These are phyloP conservation scores for Erebia palarica DNA, from an alignment of 2,888 invertebrate species.

Conservation along the genomic window DNA sequence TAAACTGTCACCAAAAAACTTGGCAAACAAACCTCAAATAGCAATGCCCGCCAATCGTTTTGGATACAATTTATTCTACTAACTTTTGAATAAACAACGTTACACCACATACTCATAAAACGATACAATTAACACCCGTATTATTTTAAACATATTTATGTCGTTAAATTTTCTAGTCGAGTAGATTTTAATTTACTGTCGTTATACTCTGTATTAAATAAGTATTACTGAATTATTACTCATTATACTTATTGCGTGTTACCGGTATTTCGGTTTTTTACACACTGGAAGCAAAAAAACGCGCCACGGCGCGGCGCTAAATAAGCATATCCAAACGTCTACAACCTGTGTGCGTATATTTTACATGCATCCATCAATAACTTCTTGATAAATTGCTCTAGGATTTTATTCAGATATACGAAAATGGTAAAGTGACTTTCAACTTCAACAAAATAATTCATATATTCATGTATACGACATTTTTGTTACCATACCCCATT, in stretches of 20 bases:
- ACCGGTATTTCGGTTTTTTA: slow-evolving; percentile 26
- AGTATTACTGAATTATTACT: too few relatives aligned
- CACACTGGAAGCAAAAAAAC: slow-evolving; percentile 34
- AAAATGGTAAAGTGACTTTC: slow-evolving; percentile 13
- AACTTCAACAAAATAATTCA: slow-evolving; percentile 8
- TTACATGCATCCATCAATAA: slow-evolving; percentile 12
- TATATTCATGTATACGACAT: neutral
- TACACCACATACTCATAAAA: slow-evolving; percentile 28
- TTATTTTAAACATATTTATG: slow-evolving; percentile 17
- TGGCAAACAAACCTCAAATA: slow-evolving; percentile 36
- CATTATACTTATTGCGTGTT: neutral
- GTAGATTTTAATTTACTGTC: slow-evolving; percentile 9
- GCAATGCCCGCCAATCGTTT: slow-evolving; percentile 36
- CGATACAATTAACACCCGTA: slow-evolving; percentile 33
- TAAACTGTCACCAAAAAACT: slow-evolving; percentile 32
- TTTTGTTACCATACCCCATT: slow-evolving; percentile 6
- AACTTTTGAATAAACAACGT: slow-evolving; percentile 34
- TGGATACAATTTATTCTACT: slow-evolving; percentile 31
- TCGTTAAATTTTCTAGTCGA: slow-evolving; percentile 18
- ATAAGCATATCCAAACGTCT: slow-evolving; percentile 30
- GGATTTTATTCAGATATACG: neutral
- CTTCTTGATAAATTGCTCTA: slow-evolving; percentile 4
- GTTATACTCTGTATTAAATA: neutral
- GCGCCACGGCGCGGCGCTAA: slow-evolving; percentile 16
- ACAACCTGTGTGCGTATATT: slow-evolving; percentile 31